Base-by-base conservation (phyloP, 2,797 vertebrate species). In the Geotrypetes seraphini region DNA sequence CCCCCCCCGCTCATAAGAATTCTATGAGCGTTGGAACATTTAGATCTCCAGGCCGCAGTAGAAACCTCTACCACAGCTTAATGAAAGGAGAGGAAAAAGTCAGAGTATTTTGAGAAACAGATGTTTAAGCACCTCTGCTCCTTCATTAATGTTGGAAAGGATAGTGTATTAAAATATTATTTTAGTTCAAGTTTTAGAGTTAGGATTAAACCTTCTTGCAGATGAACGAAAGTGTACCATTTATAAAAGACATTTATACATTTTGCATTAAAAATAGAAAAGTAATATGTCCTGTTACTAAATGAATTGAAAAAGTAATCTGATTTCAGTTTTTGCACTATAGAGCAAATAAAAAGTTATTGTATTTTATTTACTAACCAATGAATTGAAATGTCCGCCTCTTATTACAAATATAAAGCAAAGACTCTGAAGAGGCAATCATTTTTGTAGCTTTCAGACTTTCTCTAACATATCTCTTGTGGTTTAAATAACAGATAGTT, bases 371-470 rank as follows among this genome's bases (percentile, higher is more conserved):
- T 86, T 85, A 86, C 82, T 71, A 86, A 86, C 85, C 82, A 46
- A 82, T 87, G 89, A 90, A 93, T 91, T 89, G 90, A 90, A 79
- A 78, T 92, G 88, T 88, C 84, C 73, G 59, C 79, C 79, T 89
- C 92, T 92, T 91, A 89, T 92, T 92, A 85, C 83, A 56, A 62
- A 79, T 79, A 78, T 78, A 90, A 91, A 91, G 84, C 82, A 88
- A 84, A 81, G 79, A 84, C 87, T 86, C 83, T 84, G 87, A 90
- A 86, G 86, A 90, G 82, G 84, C 87, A 86, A 88, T 90, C 86
- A 89, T 87, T 91, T 92, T 79, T 87, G 84, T 60, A 75, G 69
- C 87, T 88, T 85, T 87, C 88, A 88, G 80, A 84, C 74, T 84
- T 79, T 78, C 83, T 81, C 83, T 66, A 79, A 79, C 82, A 82